Conservation (phyloP, 37 sponge, comb jelly and placozoan species). For the Hormiphora californensis region DNA sequence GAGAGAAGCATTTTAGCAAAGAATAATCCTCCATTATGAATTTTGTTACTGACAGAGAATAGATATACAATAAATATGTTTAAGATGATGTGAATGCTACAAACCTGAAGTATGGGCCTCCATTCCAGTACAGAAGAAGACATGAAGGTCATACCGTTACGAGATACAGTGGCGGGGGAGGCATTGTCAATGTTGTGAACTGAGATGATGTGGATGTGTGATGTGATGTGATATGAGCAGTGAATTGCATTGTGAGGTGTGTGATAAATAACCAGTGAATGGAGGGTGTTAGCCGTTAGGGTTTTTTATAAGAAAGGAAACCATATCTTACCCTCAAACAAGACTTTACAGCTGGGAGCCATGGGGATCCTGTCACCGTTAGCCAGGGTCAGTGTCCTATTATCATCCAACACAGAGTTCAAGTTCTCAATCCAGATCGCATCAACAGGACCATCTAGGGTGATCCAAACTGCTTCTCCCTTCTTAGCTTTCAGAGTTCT, state of each 20-base stretch:
- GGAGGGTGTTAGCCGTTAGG: not conserved
- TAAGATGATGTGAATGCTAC: no score
- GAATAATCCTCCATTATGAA: no score
- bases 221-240: no score
- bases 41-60: no score
- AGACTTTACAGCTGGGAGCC: conserved; percentile 88
- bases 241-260: conserved; percentile 5
- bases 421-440: conserved; percentile 99
- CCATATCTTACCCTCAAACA: conserved; percentile 73
- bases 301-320: not conserved
- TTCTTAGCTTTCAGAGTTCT: conserved; percentile 89
- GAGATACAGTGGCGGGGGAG: conserved; percentile 92
- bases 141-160: conserved; percentile 97
- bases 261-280: not conserved
- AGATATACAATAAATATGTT: no score
- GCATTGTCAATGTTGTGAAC: conserved; percentile 97
- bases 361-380: conserved; percentile 97
- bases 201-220: no score
- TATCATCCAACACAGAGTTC: conserved; percentile 96
- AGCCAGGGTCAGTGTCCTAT: conserved; percentile 93
- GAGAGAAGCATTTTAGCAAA: no score
- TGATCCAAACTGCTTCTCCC: conserved; percentile 90
- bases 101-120: conserved; percentile 81
- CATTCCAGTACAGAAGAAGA: conserved; percentile 94
- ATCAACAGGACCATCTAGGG: conserved; percentile 97